phyloP scores from a whole-genome alignment of 2,113 vertebrate genomes.

The Rhinichthys klamathensis region DNA sequence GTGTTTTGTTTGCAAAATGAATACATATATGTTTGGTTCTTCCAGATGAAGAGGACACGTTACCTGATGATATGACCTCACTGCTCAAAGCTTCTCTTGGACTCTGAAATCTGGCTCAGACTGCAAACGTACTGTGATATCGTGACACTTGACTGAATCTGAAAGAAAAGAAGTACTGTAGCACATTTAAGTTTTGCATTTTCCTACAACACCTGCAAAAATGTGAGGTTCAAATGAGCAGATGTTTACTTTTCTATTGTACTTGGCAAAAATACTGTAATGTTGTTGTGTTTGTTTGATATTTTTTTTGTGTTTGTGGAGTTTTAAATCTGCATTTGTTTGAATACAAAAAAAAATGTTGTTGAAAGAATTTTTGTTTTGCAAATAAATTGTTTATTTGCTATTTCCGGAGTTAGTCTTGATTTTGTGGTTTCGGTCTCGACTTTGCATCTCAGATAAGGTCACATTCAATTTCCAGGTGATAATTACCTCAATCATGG shows the following conservation, averaged over 20 bases:
- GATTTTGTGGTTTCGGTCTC: not conserved
- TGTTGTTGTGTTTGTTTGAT: not conserved
- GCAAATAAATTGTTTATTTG: not conserved
- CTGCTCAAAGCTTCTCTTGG: conserved; percentile 61
- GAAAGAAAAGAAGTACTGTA: conserved; percentile 36
- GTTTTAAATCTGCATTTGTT: not conserved
- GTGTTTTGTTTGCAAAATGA: not conserved
- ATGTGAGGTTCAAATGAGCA: not conserved
- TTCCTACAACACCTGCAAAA: not conserved
- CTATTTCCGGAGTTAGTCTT: not conserved
- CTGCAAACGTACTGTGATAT: conserved; percentile 1
- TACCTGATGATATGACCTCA: conserved; percentile 62
- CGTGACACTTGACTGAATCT: conserved; percentile 18
- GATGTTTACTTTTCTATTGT: conserved; percentile 21
- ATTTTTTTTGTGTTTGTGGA: not conserved
- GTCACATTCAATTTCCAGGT: not conserved
- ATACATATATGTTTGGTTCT: not conserved
- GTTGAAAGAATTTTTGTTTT: not conserved
- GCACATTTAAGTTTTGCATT: not conserved
- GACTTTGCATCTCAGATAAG: not conserved
- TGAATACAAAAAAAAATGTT: not conserved
- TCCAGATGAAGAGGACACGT: conserved; percentile 57
- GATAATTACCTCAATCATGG: not conserved
- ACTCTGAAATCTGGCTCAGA: conserved; percentile 44
- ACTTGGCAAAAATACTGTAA: conserved; percentile 9